These are phyloP conservation scores for Tuta absoluta DNA, from an alignment of 2,888 invertebrate genomes.

Conservation along the genomic window DNA sequence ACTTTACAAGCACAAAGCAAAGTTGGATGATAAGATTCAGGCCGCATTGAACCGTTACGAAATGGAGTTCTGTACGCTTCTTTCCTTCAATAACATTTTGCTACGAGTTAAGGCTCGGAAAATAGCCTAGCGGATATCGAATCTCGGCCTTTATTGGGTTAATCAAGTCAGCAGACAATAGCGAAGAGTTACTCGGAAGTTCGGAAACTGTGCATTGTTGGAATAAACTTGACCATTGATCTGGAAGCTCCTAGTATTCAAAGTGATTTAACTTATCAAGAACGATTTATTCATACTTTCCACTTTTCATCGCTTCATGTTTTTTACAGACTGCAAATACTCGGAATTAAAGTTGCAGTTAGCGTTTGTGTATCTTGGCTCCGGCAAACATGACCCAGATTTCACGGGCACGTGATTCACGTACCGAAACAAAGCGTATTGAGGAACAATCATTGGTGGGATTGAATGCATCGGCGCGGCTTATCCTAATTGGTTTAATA, in stretches of 20 bases:
- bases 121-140: background rate
- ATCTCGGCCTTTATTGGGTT: slow-evolving; percentile 12
- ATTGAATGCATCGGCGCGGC: slow-evolving; percentile 20
- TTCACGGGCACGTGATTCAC: slow-evolving; percentile 7
- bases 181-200: slow-evolving; percentile 7
- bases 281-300: background rate
- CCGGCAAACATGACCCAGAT: slow-evolving; percentile 15
- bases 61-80: background rate
- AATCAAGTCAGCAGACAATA: slow-evolving; percentile 9
- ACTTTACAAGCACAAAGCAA: slow-evolving; percentile 20
- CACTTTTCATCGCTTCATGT: background rate
- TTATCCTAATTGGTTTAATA: slow-evolving; percentile 34
- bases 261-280: background rate
- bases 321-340: background rate
- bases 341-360: slow-evolving; percentile 2
- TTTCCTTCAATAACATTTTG: background rate
- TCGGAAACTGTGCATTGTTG: slow-evolving; percentile 11
- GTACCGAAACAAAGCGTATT: slow-evolving; percentile 14
- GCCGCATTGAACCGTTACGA: background rate
- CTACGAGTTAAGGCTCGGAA: slow-evolving; percentile 1
- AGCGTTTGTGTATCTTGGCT: slow-evolving; percentile 14
- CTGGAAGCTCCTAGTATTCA: background rate
- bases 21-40: background rate
- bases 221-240: slow-evolving; percentile 9
- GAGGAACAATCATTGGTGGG: slow-evolving; percentile 8